Conservation (phyloP, 2,888 invertebrate species). For the Malthinus flaveolus region DNA sequence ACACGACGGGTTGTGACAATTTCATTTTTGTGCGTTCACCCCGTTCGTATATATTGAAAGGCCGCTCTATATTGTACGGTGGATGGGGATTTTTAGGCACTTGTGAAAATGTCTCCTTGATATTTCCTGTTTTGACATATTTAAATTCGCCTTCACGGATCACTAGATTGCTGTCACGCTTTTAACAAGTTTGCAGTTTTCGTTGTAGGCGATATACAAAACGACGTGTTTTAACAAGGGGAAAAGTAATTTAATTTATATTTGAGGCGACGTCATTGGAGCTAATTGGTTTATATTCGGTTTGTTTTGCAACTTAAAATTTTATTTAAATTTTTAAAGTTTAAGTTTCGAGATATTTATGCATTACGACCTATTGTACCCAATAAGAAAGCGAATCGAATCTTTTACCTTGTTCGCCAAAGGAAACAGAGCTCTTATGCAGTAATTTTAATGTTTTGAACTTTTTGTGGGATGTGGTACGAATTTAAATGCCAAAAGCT, state of each 20-base stretch:
- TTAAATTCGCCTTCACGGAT: conserved; percentile 39
- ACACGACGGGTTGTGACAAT: conserved; percentile 11
- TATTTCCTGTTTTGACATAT: conserved; percentile 42
- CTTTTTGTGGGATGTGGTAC: too few species aligned
- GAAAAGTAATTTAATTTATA: conserved; percentile 35
- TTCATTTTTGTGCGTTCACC: conserved; percentile 7
- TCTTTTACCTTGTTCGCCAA: not conserved
- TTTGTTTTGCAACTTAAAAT: conserved; percentile 15
- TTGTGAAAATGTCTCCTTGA: conserved; percentile 37
- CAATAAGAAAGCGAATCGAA: conserved; percentile 10
- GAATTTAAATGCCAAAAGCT: too few species aligned
- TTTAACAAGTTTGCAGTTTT: conserved; percentile 30
- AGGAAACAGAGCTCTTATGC: not conserved
- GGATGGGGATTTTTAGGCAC: conserved; percentile 17
- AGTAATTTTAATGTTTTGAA: too few species aligned
- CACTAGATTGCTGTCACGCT: conserved; percentile 37
- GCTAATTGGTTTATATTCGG: conserved; percentile 20
- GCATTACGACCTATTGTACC: conserved; percentile 16
- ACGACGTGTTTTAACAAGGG: conserved; percentile 29
- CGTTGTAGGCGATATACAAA: conserved; percentile 25
- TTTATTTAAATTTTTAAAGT: conserved; percentile 11
- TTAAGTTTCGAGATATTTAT: conserved; percentile 9
- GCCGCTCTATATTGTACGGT: not conserved
- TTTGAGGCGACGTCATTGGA: conserved; percentile 28
- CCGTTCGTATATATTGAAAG: conserved; percentile 8